Conservation (phyloP, 2,888 invertebrate genomes). For the Mimachlamys varia region DNA sequence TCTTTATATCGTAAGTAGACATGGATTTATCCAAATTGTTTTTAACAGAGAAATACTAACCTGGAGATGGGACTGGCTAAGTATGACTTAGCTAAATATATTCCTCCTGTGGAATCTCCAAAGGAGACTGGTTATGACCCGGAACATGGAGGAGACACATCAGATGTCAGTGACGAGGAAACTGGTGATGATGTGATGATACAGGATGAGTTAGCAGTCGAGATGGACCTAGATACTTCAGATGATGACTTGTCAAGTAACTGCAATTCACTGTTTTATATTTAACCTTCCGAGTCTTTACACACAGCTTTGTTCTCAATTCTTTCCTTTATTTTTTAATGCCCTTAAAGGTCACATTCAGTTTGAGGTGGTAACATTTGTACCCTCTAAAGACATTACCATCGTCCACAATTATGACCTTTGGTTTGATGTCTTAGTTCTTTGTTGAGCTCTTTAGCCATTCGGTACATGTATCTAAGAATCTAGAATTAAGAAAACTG, state of each 20-base stretch:
- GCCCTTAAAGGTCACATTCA: no score
- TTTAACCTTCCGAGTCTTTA: no score
- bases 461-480: no score
- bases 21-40: background rate
- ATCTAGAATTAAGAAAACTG: no score
- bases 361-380: no score
- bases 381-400: no score
- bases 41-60: conserved; percentile 73
- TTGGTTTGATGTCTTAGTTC: no score
- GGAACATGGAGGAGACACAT: conserved; percentile 50
- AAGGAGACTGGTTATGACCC: conserved; percentile 56
- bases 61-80: conserved; percentile 71
- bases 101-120: conserved; percentile 57
- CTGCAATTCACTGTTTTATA: no score
- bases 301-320: no score
- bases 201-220: background rate
- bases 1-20: background rate
- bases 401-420: no score
- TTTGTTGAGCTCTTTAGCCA: no score
- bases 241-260: background rate
- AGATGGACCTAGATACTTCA: background rate
- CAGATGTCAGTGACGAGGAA: conserved; percentile 39
- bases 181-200: conserved; percentile 8
- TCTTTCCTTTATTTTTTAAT: no score
- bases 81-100: conserved; percentile 70